Evolutionary conservation across 2,888 invertebrate species (phyloP), one percentile per base, ranked within the genome.

Genomic region (Lithosia quadra): DNA sequence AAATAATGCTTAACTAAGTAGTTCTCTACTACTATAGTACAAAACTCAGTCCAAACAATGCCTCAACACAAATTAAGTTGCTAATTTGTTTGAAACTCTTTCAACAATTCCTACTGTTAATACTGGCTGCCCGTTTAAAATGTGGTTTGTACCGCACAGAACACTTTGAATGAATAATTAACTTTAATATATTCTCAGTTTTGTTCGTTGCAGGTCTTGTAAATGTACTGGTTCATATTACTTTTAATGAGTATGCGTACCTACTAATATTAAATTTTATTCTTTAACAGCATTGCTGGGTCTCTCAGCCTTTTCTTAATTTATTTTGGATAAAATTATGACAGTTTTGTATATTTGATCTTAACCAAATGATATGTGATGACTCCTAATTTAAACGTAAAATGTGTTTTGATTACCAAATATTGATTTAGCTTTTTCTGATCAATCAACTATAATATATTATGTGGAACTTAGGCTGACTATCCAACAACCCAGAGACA

Each of bases 1-100:
- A 33, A 21, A 60, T 49, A 49, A 49, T 49, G 7, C 49, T 49
- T 49, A 49, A 49, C 49, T 49, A 28, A 28, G 28, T 28, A 49
- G 49, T 49, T 7, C 49, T n/a, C 49, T 49, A 49, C 49, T 9
- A 49, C 49, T n/a, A 49, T 49, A 49, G n/a, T 49, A 1, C 9
- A 43, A 49, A 49, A 49, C 49, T n/a, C 49, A 43, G 22, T 60
- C 62, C 18, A 66, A 68, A 68, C 55, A 56, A 18, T 21, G 43
- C 60, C 21, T 18, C 61, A 67, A 69, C 61, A 49, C 65, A 56
- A 62, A 74, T 71, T 71, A 76, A 74, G 68, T 76, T 73, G 64
- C 63, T 74, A 74, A 80, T 78, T 78, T 75, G 72, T 80, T 77
- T 67, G 39, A 68, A 79, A 69, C 73, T 75, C 73, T 67, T 76